A percentile compares a stretch with the other conserved stretches of the same genome.
Evolutionary conservation across 2,797 vertebrate species (phyloP).

Genomic region (Ctenopoma multispine): DNA sequence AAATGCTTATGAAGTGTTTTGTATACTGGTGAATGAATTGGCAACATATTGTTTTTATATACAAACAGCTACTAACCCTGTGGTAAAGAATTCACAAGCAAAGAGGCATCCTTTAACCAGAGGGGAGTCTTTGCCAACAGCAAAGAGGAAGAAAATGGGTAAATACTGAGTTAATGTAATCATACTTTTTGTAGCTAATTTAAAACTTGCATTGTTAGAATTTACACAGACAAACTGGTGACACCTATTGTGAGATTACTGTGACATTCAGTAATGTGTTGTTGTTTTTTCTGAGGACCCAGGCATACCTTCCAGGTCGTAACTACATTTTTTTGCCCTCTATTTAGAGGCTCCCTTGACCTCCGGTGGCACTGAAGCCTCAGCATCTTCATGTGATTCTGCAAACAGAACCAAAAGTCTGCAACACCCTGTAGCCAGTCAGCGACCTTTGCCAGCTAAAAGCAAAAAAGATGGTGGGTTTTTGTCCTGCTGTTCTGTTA

Average conservation of each 20-base stretch:
- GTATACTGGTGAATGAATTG: background rate
- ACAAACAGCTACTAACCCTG: slow-evolving; percentile 28
- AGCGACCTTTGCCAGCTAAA: slow-evolving; percentile 44
- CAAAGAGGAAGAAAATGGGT: slow-evolving; percentile 73
- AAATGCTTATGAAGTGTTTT: background rate
- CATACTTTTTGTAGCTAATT: background rate
- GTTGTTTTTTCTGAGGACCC: background rate
- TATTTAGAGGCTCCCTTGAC: slow-evolving; percentile 40
- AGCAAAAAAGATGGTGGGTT: slow-evolving; percentile 45
- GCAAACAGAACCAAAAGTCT: slow-evolving; percentile 30
- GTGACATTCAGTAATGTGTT: background rate
- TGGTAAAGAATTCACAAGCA: slow-evolving; percentile 29
- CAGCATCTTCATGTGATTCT: slow-evolving; percentile 9
- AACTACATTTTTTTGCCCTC: no score
- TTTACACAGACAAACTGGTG: background rate
- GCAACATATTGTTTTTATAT: background rate
- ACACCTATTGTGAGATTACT: background rate
- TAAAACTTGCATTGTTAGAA: background rate
- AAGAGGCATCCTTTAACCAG: slow-evolving; percentile 56
- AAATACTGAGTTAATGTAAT: slow-evolving; percentile 7
- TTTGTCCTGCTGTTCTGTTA: background rate
- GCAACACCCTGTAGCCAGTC: slow-evolving; percentile 27
- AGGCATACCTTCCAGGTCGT: background rate
- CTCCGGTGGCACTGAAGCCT: background rate
- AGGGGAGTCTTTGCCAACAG: slow-evolving; percentile 37